phyloP scores from a whole-genome alignment of 30 jellyfish, hydroid and myxozoan genomes.

The Rhopilema esculentum region DNA sequence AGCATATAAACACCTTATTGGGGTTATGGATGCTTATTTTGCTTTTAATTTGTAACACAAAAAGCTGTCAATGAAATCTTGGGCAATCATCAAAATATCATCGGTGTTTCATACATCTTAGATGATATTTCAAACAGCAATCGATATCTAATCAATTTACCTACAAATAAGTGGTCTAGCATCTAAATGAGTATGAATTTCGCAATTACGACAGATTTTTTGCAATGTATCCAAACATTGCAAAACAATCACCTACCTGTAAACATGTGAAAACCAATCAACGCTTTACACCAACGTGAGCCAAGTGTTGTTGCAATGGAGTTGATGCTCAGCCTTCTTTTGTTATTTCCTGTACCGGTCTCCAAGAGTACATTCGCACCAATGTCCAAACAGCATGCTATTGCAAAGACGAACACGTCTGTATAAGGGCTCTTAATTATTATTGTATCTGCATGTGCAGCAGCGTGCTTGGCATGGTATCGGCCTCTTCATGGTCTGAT shows the following conservation, averaged over 20 bases:
- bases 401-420: constrained; percentile 36
- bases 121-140: background rate
- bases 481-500: constrained; percentile 65
- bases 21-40: background rate
- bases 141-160: background rate
- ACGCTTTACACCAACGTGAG: constrained; percentile 29
- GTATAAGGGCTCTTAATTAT: constrained; percentile 37
- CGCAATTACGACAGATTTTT: background rate
- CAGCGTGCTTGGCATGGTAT: constrained; percentile 42
- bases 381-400: constrained; percentile 8
- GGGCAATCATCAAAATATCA: constrained; percentile 25
- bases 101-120: background rate
- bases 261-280: constrained; percentile 50
- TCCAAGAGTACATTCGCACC: constrained; percentile 16
- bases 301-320: constrained; percentile 4
- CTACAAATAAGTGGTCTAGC: background rate
- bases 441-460: background rate
- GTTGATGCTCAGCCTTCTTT: constrained; percentile 14
- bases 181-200: background rate
- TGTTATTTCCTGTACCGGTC: constrained; percentile 44
- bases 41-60: background rate
- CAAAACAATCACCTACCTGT: constrained; percentile 25
- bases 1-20: background rate
- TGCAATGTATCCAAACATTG: background rate
- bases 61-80: constrained; percentile 1